These are phyloP conservation scores for Euthynnus affinis DNA, from an alignment of 2,797 vertebrate genomes.

Conservation along the genomic window DNA sequence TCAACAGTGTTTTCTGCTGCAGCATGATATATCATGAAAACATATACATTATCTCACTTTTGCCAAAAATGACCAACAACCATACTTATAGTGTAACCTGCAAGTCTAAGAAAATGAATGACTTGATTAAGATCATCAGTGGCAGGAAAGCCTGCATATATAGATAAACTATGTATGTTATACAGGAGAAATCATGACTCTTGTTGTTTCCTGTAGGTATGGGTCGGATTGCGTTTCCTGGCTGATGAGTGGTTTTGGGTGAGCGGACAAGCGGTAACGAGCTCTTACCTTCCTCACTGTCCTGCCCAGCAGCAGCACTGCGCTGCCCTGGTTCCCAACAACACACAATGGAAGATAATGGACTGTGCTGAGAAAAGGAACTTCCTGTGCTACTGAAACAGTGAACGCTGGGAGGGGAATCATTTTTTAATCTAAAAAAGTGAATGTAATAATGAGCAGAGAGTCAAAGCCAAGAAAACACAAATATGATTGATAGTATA, in stretches of 20 bases:
- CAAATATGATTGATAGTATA: background rate
- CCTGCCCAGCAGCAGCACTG: background rate
- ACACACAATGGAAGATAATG: rapidly evolving
- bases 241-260: constrained; percentile 17
- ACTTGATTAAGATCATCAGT: too few relatives aligned
- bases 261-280: rapidly evolving
- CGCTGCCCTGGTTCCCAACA: background rate
- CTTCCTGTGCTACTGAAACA: background rate
- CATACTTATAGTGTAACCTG: too few relatives aligned
- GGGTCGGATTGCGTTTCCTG: constrained; percentile 32
- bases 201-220: constrained; percentile 9
- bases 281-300: background rate
- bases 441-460: background rate
- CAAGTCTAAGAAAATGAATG: too few relatives aligned
- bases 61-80: too few relatives aligned
- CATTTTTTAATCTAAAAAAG: background rate
- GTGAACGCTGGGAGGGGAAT: background rate
- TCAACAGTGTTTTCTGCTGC: too few relatives aligned
- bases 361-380: background rate
- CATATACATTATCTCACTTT: too few relatives aligned
- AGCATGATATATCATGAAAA: too few relatives aligned
- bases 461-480: background rate
- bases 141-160: too few relatives aligned
- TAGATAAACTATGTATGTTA: too few relatives aligned
- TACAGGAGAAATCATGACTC: too few relatives aligned